These are phyloP conservation scores for Argyresthia goedartella DNA, from an alignment of 2,888 invertebrate species.

Conservation along the genomic window DNA sequence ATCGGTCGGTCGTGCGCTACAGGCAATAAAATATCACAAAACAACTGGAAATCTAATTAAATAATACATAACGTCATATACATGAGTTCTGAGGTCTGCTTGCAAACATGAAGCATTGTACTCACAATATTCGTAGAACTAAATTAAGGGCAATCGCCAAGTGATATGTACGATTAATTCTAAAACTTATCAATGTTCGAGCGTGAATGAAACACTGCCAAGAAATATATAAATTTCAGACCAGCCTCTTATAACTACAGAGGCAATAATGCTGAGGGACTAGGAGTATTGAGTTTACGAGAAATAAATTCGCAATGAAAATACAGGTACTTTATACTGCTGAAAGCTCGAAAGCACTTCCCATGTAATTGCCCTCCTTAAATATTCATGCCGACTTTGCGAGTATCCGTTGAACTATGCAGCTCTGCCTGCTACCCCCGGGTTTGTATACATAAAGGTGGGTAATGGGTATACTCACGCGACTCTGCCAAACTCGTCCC, in stretches of 20 bases:
- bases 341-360: neutral
- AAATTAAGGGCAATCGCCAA: neutral
- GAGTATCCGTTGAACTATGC: neutral
- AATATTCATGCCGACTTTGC: neutral
- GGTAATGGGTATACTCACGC: slow-evolving; percentile 46
- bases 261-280: neutral
- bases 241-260: neutral
- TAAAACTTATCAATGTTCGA: too few relatives aligned
- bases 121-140: neutral
- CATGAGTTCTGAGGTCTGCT: neutral
- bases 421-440: neutral
- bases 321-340: neutral
- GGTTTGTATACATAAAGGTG: neutral
- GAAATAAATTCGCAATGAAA: neutral
- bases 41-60: neutral
- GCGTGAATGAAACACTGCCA: slow-evolving; percentile 1
- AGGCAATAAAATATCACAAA: too few relatives aligned
- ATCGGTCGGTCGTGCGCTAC: too few relatives aligned
- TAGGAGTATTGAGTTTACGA: neutral
- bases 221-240: neutral
- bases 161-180: too few relatives aligned
- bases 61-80: neutral
- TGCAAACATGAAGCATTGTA: neutral
- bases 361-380: neutral
- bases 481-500: slow-evolving; percentile 90